Conservation (phyloP, 2,113 vertebrate species). For the Xyrauchen texanus region DNA sequence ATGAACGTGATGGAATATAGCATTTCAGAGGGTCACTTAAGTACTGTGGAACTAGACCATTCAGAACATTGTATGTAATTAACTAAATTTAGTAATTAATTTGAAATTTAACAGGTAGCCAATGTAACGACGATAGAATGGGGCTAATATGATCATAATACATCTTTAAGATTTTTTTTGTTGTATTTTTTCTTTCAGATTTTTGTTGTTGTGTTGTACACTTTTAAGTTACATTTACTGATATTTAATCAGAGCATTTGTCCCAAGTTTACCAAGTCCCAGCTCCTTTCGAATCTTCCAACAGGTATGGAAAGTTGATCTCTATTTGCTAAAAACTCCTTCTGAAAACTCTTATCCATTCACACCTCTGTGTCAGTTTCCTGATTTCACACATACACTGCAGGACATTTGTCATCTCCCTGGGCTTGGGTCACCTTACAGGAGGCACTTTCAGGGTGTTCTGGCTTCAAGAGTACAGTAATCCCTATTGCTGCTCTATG, state of each 20-base stretch:
- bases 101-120: no score
- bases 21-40: no score
- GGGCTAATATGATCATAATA: no score
- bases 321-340: neutral
- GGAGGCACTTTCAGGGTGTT: constrained; percentile 27
- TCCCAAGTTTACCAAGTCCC: no score
- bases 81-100: no score
- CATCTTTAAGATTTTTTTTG: no score
- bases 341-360: neutral
- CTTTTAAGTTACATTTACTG: neutral
- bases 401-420: constrained; percentile 18
- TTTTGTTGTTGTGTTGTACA: no score
- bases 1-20: no score
- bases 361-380: constrained; percentile 17
- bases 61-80: no score
- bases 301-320: constrained; percentile 1
- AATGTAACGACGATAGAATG: no score
- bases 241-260: neutral
- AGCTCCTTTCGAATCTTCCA: neutral
- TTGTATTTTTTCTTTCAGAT: no score
- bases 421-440: constrained; percentile 37
- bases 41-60: no score
- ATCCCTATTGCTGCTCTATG: constrained; percentile 17
- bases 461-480: constrained; percentile 34
- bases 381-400: neutral